These are phyloP conservation scores for Albula goreensis DNA, from an alignment of 2,113 vertebrate species.

Conservation along the genomic window DNA sequence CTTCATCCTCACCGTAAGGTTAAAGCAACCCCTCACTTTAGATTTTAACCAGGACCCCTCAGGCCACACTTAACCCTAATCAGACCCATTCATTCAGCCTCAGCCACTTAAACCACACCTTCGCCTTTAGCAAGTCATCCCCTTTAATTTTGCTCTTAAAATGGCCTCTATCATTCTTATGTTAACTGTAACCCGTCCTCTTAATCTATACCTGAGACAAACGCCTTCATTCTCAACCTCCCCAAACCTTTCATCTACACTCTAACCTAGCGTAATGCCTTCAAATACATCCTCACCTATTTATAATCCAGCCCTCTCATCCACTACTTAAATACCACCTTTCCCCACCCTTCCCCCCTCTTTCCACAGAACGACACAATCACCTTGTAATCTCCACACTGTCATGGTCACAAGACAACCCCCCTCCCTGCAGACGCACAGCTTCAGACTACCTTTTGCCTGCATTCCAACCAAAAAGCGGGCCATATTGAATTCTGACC, in stretches of 20 bases:
- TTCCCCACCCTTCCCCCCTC: neutral
- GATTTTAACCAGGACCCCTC: neutral
- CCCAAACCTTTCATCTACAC: neutral
- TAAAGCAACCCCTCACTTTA: neutral
- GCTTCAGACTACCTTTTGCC: neutral
- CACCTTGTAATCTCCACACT: neutral
- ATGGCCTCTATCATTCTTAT: no score
- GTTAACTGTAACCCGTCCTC: no score
- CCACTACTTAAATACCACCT: neutral
- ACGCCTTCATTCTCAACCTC: neutral
- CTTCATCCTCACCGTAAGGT: neutral
- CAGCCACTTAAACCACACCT: neutral
- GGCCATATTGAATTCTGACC: slow-evolving; percentile 18
- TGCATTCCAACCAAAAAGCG: slow-evolving; percentile 19
- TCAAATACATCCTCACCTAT: neutral
- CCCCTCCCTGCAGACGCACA: neutral
- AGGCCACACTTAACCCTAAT: neutral
- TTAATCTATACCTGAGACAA: neutral
- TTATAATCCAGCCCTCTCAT: neutral
- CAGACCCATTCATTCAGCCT: neutral
- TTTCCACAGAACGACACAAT: neutral
- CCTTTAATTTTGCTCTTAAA: neutral
- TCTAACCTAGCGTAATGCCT: neutral
- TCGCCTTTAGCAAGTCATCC: neutral
- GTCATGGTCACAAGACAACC: neutral